Base-by-base conservation (phyloP, 2,797 vertebrate genomes). In the Spheniscus humboldti region DNA sequence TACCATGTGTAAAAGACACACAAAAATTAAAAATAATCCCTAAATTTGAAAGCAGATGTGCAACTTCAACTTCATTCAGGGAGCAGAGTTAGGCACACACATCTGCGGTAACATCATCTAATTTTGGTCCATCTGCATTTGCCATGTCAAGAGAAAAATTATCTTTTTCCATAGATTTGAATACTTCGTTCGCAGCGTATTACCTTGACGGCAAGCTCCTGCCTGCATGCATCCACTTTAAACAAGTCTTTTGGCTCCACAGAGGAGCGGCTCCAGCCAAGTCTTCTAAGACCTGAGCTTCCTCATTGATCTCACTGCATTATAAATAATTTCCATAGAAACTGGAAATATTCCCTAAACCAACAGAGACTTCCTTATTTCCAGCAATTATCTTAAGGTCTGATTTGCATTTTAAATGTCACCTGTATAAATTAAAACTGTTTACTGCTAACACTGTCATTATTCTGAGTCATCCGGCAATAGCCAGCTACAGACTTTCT, bases 331-430 rank as follows among this genome's bases (percentile, higher is more conserved):
- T 97, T 97, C 97, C 95, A 95, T 68, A 96, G 96, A 96, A 97
- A 97, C 95, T 95, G 95, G 93, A 97, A 96, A 87, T 17, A 79
- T 91, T 97, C 95, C 96, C 96, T 90, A 91, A 96, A 94, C 88
- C 92, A 97, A 93, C 93, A 95, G 88, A 96, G 96, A 89, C 91
- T 96, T 85, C 95, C 97, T 97, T 93, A 97, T 92, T 97, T 88
- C 94, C 95, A 98, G 97, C 97, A 98, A 98, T 98, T 98, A 98
- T 97, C 97, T 95, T 97, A 98, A 98, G 98, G 98, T 98, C 98
- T 98, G 93, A 98, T 98, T 98, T 97, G 97, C 98, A 98, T 98
- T 98, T 98, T 97, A 98, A 98, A 98, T 98, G 98, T 98, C 98
- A 98, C 97, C 96, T 98, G 98, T 98, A 98, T 98, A 98, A 98